Conservation (phyloP, 1,140 invertebrate species). For the Lycorma delicatula region DNA sequence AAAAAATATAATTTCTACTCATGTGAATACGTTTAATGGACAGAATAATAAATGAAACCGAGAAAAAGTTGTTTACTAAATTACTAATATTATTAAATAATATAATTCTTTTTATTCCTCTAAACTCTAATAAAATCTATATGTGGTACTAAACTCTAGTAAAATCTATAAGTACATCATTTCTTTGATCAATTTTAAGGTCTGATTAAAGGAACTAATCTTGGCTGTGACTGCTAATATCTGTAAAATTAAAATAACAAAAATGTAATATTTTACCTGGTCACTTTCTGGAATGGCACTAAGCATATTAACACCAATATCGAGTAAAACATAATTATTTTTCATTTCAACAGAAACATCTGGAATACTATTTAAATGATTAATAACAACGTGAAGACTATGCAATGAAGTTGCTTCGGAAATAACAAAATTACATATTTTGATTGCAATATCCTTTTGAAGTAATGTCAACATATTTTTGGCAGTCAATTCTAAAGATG, state of each 20-base stretch:
- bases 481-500: neutral
- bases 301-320: constrained; percentile 15
- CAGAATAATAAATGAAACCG: too few relatives aligned
- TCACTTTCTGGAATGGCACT: constrained; percentile 20
- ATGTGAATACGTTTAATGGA: too few relatives aligned
- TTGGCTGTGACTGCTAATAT: neutral
- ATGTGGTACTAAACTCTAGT: neutral
- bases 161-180: neutral
- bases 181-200: neutral
- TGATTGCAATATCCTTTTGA: neutral
- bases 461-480: neutral
- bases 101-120: too few relatives aligned
- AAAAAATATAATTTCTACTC: too few relatives aligned
- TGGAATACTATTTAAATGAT: neutral
- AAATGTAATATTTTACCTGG: constrained; percentile 16
- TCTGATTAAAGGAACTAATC: neutral
- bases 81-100: too few relatives aligned
- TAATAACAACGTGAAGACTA: neutral
- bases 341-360: neutral
- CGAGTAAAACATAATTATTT: constrained; percentile 29
- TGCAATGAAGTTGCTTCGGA: neutral
- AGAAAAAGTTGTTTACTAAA: too few relatives aligned
- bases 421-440: constrained; percentile 6
- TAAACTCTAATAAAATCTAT: neutral
- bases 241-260: neutral